Evolutionary conservation across 1,140 invertebrate genomes (phyloP), one percentile per base, ranked within the genome.

Genomic region (Cataglyphis hispanica): DNA sequence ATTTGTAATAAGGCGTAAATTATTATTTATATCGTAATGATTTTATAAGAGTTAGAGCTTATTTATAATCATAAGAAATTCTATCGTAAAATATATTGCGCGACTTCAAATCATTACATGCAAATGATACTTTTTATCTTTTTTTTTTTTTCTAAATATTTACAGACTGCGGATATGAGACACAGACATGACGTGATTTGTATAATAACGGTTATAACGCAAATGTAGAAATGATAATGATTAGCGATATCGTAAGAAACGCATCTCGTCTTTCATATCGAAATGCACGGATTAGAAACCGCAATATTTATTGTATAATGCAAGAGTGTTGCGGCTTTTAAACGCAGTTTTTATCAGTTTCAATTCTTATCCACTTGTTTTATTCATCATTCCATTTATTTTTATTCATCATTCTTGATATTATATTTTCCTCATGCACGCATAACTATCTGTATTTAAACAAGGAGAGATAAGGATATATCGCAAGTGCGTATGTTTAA

Each of bases 1-100:
- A 46, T n/a, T 16, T 13, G 81, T 43, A 87, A 84, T 84, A 84
- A 58, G 43, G 27, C 67, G 43, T 43, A 53, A 53, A 78, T 25
- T 43, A 78, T 25, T 43, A 37, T 67, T 78, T 78, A 31, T 31
- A 53, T 67, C 31, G 50, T 70, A 64, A 58, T 58, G 34, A 58
- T 81, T 56, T 58, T 22, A 25, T 80, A n/a, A 56, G 63, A 5
- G 10, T 72, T 58, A 37, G 50, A 19, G 13, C 5, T 50, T 50
- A 50, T 50, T 50, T 19, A 19, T 4, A 34, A n/a, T 6, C 46
- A 34, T 70, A 50, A 69, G 70, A 16, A 80, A 16, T 69, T 69
- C 4, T 31, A 25, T 16, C 16, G 40, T 13, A 6, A 16, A 34
- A 53, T 43, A 37, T 64, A 37, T 80, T 56, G 34, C 63, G 31